phyloP scores from a whole-genome alignment of 2,797 vertebrate species.

The Gouania willdenowi region DNA sequence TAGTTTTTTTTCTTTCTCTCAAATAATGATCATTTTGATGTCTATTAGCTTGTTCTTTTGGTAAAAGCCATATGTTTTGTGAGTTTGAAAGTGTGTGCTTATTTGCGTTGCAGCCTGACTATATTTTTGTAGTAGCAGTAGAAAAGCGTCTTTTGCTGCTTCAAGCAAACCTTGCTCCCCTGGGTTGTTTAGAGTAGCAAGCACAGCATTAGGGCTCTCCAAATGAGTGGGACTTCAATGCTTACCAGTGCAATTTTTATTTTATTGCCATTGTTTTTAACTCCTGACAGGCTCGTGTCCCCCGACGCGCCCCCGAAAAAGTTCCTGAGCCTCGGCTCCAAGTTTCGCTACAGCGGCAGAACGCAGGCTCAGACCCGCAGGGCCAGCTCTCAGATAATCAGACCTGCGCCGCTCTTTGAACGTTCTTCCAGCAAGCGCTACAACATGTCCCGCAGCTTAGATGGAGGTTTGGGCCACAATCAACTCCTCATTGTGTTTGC shows the following conservation, averaged over 20 bases:
- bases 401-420: slow-evolving; percentile 90
- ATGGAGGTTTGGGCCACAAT: slow-evolving; percentile 81
- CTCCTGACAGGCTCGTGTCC: slow-evolving; percentile 81
- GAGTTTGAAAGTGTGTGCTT: no score
- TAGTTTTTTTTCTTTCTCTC: no score
- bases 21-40: no score
- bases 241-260: slow-evolving; percentile 1
- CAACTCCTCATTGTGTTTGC: no score
- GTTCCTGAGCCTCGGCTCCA: slow-evolving; percentile 93
- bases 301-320: slow-evolving; percentile 96
- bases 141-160: slow-evolving; percentile 15
- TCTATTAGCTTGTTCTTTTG: no score
- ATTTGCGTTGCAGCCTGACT: no score
- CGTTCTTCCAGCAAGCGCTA: slow-evolving; percentile 93
- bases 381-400: slow-evolving; percentile 90
- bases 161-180: slow-evolving; percentile 3
- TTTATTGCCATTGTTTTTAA: slow-evolving; percentile 27
- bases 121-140: no score
- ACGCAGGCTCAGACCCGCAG: slow-evolving; percentile 92
- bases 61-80: no score
- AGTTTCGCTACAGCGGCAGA: slow-evolving; percentile 96
- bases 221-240: slow-evolving; percentile 8
- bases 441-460: slow-evolving; percentile 94
- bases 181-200: slow-evolving; percentile 6
- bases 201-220: slow-evolving; percentile 4